A percentile compares a stretch with the other conserved stretches of the same genome.
Evolutionary conservation across 2,113 vertebrate species (phyloP).

Genomic region (Ancistrus triradiatus): DNA sequence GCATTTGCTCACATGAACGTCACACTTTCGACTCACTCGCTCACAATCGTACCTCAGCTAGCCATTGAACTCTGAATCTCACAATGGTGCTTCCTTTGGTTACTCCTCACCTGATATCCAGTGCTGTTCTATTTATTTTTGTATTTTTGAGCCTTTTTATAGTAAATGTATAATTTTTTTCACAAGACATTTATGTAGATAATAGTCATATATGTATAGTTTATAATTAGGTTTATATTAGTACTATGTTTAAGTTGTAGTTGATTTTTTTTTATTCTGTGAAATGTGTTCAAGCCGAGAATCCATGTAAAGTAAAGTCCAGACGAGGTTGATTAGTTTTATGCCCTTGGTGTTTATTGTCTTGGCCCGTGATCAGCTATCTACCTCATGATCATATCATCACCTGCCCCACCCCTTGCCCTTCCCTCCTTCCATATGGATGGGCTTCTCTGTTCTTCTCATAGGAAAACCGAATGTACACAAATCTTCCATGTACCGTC

Average conservation of each 20-base stretch:
- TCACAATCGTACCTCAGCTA: constrained; percentile 66
- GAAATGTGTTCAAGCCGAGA: too few relatives aligned
- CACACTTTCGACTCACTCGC: constrained; percentile 80
- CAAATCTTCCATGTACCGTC: too few relatives aligned
- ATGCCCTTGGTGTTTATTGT: too few relatives aligned
- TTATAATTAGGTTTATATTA: too few relatives aligned
- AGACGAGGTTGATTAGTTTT: too few relatives aligned
- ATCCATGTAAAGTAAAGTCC: too few relatives aligned
- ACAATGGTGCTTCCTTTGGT: constrained; percentile 67
- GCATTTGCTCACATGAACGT: constrained; percentile 23
- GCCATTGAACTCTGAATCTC: constrained; percentile 66
- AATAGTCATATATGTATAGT: too few relatives aligned
- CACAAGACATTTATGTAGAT: too few relatives aligned
- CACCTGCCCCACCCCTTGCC: constrained; percentile 54
- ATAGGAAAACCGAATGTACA: neutral
- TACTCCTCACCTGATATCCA: constrained; percentile 44
- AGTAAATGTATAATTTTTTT: constrained; percentile 34
- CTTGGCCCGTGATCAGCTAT: constrained; percentile 69
- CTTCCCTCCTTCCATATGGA: neutral
- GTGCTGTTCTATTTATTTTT: constrained; percentile 45
- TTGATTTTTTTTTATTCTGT: neutral
- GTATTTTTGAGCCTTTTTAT: constrained; percentile 47
- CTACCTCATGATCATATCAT: constrained; percentile 84
- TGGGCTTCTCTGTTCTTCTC: neutral
- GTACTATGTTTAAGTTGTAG: constrained; percentile 17